Evolutionary conservation across 2,888 invertebrate genomes (phyloP).

Genomic region (Poecilobothrus nobilitatus): DNA sequence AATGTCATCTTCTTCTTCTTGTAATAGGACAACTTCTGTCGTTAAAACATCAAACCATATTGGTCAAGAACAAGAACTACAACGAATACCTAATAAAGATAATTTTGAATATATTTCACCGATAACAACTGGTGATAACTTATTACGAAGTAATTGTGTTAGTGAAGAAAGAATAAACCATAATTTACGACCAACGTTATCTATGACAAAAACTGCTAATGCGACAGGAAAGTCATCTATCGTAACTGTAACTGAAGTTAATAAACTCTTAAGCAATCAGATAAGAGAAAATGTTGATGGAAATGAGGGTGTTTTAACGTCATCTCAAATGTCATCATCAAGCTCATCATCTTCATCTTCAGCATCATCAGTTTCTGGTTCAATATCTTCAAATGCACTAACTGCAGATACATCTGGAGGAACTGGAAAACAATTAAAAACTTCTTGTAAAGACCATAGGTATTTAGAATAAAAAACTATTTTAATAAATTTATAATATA

Average conservation of each 20-base stretch:
- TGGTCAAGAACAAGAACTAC: neutral
- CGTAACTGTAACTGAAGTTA: slow-evolving; percentile 9
- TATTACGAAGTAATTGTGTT: slow-evolving; percentile 21
- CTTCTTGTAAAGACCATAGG: slow-evolving; percentile 22
- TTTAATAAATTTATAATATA: slow-evolving; percentile 29
- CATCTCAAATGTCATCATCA: slow-evolving; percentile 32
- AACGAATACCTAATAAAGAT: neutral
- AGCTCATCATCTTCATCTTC: slow-evolving; percentile 36
- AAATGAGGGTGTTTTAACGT: slow-evolving; percentile 19
- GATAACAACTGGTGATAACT: neutral
- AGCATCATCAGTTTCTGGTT: slow-evolving; percentile 33
- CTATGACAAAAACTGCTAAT: neutral
- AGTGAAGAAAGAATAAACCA: slow-evolving; percentile 13
- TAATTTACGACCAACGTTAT: slow-evolving; percentile 2
- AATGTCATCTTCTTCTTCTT: slow-evolving; percentile 28
- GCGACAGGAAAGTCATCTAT: neutral
- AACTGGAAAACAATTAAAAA: slow-evolving; percentile 14
- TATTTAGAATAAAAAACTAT: slow-evolving; percentile 25
- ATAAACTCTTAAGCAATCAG: slow-evolving; percentile 7
- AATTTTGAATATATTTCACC: neutral
- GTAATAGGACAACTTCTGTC: slow-evolving; percentile 9
- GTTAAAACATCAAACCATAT: neutral
- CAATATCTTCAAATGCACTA: slow-evolving; percentile 23
- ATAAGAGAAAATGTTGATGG: slow-evolving; percentile 13
- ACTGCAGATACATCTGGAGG: slow-evolving; percentile 18